phyloP scores from a whole-genome alignment of 2,113 vertebrate species.

The Orcinus orca region DNA sequence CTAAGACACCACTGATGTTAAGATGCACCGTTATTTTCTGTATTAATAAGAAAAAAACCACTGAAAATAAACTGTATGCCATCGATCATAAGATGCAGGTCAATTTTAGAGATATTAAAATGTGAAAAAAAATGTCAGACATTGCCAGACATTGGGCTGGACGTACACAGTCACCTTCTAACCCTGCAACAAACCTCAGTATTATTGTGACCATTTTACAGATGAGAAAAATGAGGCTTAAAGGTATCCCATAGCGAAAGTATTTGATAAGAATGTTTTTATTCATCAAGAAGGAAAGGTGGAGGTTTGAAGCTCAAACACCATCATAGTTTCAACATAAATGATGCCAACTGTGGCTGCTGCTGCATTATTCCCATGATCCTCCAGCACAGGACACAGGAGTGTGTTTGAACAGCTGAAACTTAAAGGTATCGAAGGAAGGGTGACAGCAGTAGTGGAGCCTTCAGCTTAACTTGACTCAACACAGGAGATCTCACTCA shows the following conservation, averaged over 20 bases:
- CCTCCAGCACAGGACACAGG: neutral
- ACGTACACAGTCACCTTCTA: neutral
- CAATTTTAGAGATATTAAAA: neutral
- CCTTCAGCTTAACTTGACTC: neutral
- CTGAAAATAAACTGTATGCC: neutral
- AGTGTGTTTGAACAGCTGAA: neutral
- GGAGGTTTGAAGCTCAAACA: neutral
- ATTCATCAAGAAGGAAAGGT: neutral
- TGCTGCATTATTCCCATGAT: neutral
- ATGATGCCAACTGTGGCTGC: neutral
- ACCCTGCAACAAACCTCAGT: neutral
- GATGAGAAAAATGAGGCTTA: neutral
- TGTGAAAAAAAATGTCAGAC: neutral
- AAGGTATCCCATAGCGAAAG: neutral
- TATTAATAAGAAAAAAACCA: neutral
- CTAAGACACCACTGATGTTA: neutral
- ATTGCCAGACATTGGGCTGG: neutral
- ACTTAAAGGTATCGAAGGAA: neutral
- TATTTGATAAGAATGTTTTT: neutral
- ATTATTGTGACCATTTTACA: neutral
- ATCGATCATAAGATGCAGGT: neutral
- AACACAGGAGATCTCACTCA: neutral
- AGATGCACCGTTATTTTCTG: neutral
- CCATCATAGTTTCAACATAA: neutral
- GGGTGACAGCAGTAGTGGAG: neutral